These are phyloP conservation scores for Myiopsitta monachus DNA, from an alignment of 2,113 vertebrate species.

Conservation along the genomic window DNA sequence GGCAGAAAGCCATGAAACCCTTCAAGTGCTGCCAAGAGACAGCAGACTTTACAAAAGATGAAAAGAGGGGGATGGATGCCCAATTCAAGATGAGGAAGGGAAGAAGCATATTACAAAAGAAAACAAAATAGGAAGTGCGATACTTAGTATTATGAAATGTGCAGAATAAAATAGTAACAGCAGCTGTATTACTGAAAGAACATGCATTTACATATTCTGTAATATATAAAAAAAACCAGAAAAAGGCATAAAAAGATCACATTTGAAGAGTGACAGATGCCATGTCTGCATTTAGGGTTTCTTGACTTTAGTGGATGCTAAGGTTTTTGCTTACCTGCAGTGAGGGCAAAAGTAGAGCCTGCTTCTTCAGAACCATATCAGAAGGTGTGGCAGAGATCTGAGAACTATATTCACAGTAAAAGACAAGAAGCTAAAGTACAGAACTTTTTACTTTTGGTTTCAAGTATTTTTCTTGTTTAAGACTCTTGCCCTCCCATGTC, in stretches of 20 bases:
- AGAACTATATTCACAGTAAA: background rate
- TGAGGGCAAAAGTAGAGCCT: accelerated
- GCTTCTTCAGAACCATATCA: background rate
- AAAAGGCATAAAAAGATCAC: background rate
- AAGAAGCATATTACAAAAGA: background rate
- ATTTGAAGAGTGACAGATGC: background rate
- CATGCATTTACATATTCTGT: background rate
- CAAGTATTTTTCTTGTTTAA: background rate
- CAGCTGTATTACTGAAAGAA: background rate
- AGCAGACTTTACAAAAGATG: background rate
- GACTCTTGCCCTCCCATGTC: background rate
- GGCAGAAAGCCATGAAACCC: constrained; percentile 6
- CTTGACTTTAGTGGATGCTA: background rate
- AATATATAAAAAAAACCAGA: background rate
- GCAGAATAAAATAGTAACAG: background rate
- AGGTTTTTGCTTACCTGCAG: background rate
- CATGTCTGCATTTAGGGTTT: background rate
- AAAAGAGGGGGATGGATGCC: background rate
- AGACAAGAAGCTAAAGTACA: background rate
- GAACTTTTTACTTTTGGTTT: background rate
- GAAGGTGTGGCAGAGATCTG: background rate
- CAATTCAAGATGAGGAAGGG: background rate
- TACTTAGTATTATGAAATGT: background rate
- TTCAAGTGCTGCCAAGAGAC: constrained; percentile 30
- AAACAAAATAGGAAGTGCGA: background rate